Conservation (phyloP, 2,888 invertebrate genomes). For the Nephrotoma flavescens region DNA sequence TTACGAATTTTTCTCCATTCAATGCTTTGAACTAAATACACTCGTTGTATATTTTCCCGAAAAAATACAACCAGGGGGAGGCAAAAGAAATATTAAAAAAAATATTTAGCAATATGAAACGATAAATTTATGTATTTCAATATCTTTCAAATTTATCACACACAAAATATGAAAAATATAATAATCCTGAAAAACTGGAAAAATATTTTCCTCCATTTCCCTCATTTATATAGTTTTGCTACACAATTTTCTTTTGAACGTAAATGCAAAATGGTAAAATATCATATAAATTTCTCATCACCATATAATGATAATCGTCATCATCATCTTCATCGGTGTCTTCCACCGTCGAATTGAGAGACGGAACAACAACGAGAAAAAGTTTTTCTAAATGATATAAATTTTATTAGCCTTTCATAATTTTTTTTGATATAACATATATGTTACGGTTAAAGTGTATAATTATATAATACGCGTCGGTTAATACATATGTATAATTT, state of each 20-base stretch:
- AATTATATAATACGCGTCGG: no score
- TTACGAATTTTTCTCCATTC: not conserved
- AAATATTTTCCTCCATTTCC: not conserved
- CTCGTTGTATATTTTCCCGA: not conserved
- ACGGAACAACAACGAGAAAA: not conserved
- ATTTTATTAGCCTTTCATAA: not conserved
- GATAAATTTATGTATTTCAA: not conserved
- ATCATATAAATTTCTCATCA: not conserved
- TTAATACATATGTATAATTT: no score
- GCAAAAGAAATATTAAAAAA: not conserved
- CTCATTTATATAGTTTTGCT: not conserved
- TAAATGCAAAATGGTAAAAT: not conserved
- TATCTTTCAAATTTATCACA: not conserved
- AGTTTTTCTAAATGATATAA: not conserved
- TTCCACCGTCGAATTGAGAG: not conserved
- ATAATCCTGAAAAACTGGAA: not conserved
- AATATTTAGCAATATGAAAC: not conserved
- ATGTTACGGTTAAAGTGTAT: no score
- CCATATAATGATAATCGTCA: not conserved
- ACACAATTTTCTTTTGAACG: not conserved
- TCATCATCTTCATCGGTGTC: not conserved
- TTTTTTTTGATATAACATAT: not conserved
- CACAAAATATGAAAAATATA: not conserved
- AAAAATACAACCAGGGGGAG: not conserved
- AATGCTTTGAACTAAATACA: not conserved